Evolutionary conservation across 1,140 invertebrate species (phyloP), one percentile per base, ranked within the genome.

Genomic region (Riptortus pedestris): DNA sequence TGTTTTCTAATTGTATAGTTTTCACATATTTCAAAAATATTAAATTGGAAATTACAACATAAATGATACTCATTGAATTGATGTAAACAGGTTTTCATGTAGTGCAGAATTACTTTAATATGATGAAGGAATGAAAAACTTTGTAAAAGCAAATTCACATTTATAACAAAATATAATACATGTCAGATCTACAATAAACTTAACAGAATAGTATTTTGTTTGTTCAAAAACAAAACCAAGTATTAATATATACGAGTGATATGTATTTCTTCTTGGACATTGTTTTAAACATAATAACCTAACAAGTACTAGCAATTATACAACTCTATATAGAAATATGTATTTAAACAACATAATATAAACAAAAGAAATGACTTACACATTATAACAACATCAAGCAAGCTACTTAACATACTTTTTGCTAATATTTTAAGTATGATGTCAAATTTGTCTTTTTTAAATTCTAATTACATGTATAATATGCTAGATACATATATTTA

Each of bases 151-250:
- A 55, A 18, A 16, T 55, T 55, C 24, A 55, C 24, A 55, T 55
- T 55, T 55, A 55, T 55, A 55, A 55, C 51, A 55, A 55, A 55
- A 55, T 55, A 55, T 55, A 55, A 22, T 55, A 24, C 51, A 55
- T 14, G 20, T 24, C 51, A 55, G 51, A 55, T 55, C 51, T 55
- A 55, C 24, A 26, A 55, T 55, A 55, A 20, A 55, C 5, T 55
- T 18, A 55, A 47, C 45, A 47, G 45, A 55, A 55, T 27, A 55
- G 26, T 26, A 55, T 22, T 55, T 55, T 24, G 24, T 55, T 55
- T 26, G 24, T 55, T 26, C 24, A 22, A 55, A 55, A 55, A 55
- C 51, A 55, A 55, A 55, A 48, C 7, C 33, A 48, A 48, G 18
- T 55, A 24, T 24, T 14, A 24, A 55, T 55, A 55, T 24, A 55